phyloP scores from a whole-genome alignment of 2,797 vertebrate genomes.

The Brotula barbata region DNA sequence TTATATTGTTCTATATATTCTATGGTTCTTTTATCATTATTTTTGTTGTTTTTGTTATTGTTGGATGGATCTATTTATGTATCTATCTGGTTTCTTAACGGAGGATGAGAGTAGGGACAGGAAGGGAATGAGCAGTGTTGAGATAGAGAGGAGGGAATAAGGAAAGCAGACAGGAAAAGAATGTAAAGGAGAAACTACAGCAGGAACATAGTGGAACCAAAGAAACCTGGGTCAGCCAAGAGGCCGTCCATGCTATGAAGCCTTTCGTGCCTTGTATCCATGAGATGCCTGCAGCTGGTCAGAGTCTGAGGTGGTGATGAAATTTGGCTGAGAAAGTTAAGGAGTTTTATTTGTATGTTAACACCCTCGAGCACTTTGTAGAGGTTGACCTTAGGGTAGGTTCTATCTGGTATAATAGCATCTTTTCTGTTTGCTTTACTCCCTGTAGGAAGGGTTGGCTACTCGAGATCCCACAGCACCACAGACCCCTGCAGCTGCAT shows the following conservation, averaged over 20 bases:
- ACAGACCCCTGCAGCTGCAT: slow-evolving; percentile 8
- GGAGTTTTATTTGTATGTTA: too few relatives aligned
- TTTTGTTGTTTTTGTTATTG: too few relatives aligned
- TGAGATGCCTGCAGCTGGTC: not conserved
- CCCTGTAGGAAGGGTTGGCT: slow-evolving; percentile 29
- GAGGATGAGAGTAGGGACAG: not conserved
- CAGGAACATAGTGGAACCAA: too few relatives aligned
- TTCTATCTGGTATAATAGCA: not conserved
- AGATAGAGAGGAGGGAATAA: not conserved
- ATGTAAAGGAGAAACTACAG: slow-evolving; percentile 3
- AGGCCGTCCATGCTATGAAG: not conserved
- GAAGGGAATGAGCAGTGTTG: too few relatives aligned
- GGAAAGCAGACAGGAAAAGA: slow-evolving; percentile 17
- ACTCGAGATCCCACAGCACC: slow-evolving; percentile 13
- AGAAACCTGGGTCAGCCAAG: slow-evolving; percentile 19
- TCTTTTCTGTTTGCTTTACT: slow-evolving; percentile 12
- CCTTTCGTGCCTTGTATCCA: too few relatives aligned
- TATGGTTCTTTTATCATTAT: too few relatives aligned
- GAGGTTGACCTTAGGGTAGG: too few relatives aligned
- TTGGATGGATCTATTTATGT: too few relatives aligned
- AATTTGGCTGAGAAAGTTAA: not conserved
- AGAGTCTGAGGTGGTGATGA: not conserved
- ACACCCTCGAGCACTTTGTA: too few relatives aligned
- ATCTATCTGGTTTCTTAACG: slow-evolving; percentile 2
- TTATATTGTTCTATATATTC: too few relatives aligned